phyloP scores from a whole-genome alignment of 2,888 invertebrate species.

The Ypsolopha scabrella region DNA sequence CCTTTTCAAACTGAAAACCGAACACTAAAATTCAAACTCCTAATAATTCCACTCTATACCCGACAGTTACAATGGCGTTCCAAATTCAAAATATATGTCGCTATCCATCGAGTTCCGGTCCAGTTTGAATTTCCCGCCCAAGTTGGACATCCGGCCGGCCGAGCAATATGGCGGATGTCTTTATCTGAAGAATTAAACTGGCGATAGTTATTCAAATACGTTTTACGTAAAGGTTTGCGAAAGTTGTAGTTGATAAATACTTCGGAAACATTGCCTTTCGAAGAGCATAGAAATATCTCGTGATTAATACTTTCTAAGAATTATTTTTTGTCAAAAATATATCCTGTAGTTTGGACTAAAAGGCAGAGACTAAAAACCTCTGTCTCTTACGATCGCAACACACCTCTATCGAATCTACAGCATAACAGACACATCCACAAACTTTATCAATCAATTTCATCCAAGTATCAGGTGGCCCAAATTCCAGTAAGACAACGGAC shows the following conservation, averaged over 20 bases:
- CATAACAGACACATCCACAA: too few species aligned
- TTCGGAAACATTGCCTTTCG: too few species aligned
- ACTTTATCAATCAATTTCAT: too few species aligned
- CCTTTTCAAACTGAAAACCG: not conserved
- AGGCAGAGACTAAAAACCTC: too few species aligned
- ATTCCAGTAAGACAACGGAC: too few species aligned
- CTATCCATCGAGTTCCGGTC: slow-evolving; percentile 62
- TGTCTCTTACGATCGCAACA: too few species aligned
- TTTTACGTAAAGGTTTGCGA: slow-evolving; percentile 19
- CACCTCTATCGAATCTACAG: too few species aligned
- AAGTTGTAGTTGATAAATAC: slow-evolving; percentile 11
- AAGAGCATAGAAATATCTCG: too few species aligned
- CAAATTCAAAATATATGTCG: slow-evolving; percentile 68
- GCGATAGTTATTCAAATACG: slow-evolving; percentile 64
- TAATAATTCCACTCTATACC: slow-evolving; percentile 6
- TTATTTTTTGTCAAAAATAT: too few species aligned
- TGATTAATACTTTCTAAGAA: not conserved
- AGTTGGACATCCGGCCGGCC: slow-evolving; percentile 61
- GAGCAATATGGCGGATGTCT: slow-evolving; percentile 55
- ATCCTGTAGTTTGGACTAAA: too few species aligned
- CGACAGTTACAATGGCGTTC: slow-evolving; percentile 38
- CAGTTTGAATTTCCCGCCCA: slow-evolving; percentile 67
- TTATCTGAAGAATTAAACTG: slow-evolving; percentile 66
- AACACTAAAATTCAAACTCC: not conserved
- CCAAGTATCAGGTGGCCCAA: too few species aligned